Base-by-base conservation (phyloP, 2,888 invertebrate genomes). In the Apantesis nais region DNA sequence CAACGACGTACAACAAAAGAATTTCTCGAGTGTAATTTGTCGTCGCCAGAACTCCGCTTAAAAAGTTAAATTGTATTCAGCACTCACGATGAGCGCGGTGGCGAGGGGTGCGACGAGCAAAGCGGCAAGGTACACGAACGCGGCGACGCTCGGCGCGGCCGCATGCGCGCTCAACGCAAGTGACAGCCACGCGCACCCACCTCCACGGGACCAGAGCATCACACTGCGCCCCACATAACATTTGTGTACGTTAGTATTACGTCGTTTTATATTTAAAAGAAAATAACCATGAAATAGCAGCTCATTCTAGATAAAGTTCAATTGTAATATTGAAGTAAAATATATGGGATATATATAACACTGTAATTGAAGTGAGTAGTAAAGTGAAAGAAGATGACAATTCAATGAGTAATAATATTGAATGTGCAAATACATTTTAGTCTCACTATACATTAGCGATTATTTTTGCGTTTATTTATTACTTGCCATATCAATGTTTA, bases 161-260 rank as follows among this genome's bases (percentile, higher is more conserved):
- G 68, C 68, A 62, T 79, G 83, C 61, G 75, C 78, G 29, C 86
- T 77, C 75, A 90, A 78, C 44, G 90, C 83, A 75, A 93, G 85
- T 37, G 93, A 88, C 75, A 93, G 81, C 93, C 93, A 93, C 16
- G 86, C 86, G 79, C 92, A 90, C 1, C 91, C 91, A 7, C 89
- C 89, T 67, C 91, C 90, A 58, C 87, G 84, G 0, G 89, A 87
- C 64, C 90, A 85, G 68, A 89, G 78, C 77, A 93, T 78, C 44
- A 90, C 86, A 9, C 93, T 93, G 81, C 34, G 14, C 34, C 7
- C 16, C 31, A 48, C 22, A 39, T 1, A 44, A 52, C 22, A 2
- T 48, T 48, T 7, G 22, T 7, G 8, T 22, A 22, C 7, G 22
- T 48, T 9, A n/a, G 9, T 48, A 52, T n/a, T 52, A 48, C 19